Percentiles rank a stretch among this genome's conserved stretches.
These are phyloP conservation scores for Mesorhabditis spiculigera DNA, from an alignment of 2,888 invertebrate species.

Conservation along the genomic window DNA sequence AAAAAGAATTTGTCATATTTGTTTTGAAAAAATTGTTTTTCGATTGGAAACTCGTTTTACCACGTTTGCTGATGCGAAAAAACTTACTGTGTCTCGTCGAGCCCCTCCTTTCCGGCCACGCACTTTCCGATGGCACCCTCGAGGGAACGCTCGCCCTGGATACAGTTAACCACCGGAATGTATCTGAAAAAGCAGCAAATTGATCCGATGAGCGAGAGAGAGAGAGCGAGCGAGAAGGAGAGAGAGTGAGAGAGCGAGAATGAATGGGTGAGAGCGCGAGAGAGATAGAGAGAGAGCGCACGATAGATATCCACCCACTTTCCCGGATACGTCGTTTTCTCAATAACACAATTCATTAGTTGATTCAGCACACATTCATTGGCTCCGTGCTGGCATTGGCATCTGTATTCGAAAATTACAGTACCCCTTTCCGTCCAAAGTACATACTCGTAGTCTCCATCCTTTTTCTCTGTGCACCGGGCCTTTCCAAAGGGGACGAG, in stretches of 20 bases:
- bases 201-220: neutral
- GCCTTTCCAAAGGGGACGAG: slow-evolving; percentile 57
- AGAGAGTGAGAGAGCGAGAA: no score
- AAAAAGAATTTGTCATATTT: slow-evolving; percentile 8
- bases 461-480: slow-evolving; percentile 35
- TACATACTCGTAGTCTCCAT: slow-evolving; percentile 38
- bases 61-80: neutral
- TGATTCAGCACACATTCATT: slow-evolving; percentile 53
- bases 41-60: neutral
- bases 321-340: slow-evolving; percentile 39
- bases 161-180: slow-evolving; percentile 44
- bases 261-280: no score
- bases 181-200: slow-evolving; percentile 17
- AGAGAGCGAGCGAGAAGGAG: no score
- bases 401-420: slow-evolving; percentile 31
- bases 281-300: neutral
- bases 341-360: slow-evolving; percentile 57
- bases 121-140: slow-evolving; percentile 42
- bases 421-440: neutral
- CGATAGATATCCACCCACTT: slow-evolving; percentile 6
- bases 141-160: slow-evolving; percentile 32
- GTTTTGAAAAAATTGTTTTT: neutral
- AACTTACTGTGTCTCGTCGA: slow-evolving; percentile 15
- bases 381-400: slow-evolving; percentile 55
- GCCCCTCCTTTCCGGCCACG: slow-evolving; percentile 17